Base-by-base conservation (phyloP, 2,113 vertebrate species). In the Hipposideros armiger region DNA sequence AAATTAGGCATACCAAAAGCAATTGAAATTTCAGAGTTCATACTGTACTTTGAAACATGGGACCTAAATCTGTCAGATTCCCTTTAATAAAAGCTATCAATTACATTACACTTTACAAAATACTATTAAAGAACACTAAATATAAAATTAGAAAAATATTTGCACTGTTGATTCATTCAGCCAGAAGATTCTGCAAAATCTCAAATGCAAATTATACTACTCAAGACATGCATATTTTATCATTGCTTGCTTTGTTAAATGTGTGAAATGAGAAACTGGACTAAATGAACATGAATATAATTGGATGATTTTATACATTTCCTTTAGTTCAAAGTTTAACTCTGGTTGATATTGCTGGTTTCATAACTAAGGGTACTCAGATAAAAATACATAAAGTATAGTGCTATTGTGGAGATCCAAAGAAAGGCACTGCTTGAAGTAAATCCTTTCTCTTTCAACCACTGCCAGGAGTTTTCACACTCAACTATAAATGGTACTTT, bases 191-290 rank as follows among this genome's bases (percentile, higher is more conserved):
- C 58, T 85, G 28, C 14, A 76, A 17, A 76, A 28, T 78, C 83
- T 95, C 72, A 67, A 78, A 87, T 90, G 40, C 47, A 94, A 82
- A 94, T 83, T 70, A 95, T 69, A 90, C 81, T 93, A 93, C 16
- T 77, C 24, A 73, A 92, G 74, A 80, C 45, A 87, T 52, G 54
- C 69, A 90, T 62, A 92, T 87, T 94, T 90, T 45, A 96, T 83
- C 74, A 82, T 15, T 54, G 69, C 62, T 90, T 95, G 40, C 56
- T 95, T 95, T 92, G 40, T 90, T 94, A 87, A 87, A 97, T 83
- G n/a, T 94, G 14, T 83, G 50, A 96, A 97, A 84, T 80, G 42
- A 73, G 67, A 87, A 95, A 60, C 2, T 62, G 42, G 56, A 87
- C 66, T 32, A 81, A 89, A 28, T 92, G 85, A 95, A 91, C 62